These are phyloP conservation scores for Carcina quercana DNA, from an alignment of 2,888 invertebrate species.

Conservation along the genomic window DNA sequence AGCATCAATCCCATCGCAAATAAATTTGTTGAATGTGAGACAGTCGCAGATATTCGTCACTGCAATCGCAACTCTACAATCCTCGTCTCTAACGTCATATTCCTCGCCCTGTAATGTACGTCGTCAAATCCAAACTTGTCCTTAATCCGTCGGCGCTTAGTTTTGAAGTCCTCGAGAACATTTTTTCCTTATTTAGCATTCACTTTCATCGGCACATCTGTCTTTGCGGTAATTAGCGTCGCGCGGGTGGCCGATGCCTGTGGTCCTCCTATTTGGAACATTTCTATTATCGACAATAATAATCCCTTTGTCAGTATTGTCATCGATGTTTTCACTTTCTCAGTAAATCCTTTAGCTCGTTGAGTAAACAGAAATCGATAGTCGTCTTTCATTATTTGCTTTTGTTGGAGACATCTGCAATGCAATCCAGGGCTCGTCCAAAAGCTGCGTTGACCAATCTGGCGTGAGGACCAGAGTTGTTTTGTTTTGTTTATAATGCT, in stretches of 20 bases:
- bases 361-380: conserved; percentile 59
- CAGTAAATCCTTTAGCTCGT: conserved; percentile 46
- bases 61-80: conserved; percentile 10
- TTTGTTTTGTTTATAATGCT: too few relatives aligned
- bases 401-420: too few relatives aligned
- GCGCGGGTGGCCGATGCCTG: conserved; percentile 55
- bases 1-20: conserved; percentile 1
- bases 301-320: conserved; percentile 48
- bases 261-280: conserved; percentile 31
- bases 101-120: not conserved
- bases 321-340: conserved; percentile 65
- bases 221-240: conserved; percentile 52
- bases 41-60: not conserved
- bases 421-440: too few relatives aligned
- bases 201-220: conserved; percentile 62
- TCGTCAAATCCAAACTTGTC: conserved; percentile 20
- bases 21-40: conserved; percentile 5
- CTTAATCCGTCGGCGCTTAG: conserved; percentile 67
- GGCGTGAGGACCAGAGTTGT: too few relatives aligned
- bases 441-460: too few relatives aligned
- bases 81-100: too few relatives aligned
- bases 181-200: conserved; percentile 50
- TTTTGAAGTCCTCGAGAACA: conserved; percentile 57
- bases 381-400: conserved; percentile 18
- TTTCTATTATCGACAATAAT: conserved; percentile 40